Percentiles rank a stretch among this genome's conserved stretches.
These are phyloP conservation scores for Cyprinella venusta DNA, from an alignment of 2,797 vertebrate species.

Conservation along the genomic window DNA sequence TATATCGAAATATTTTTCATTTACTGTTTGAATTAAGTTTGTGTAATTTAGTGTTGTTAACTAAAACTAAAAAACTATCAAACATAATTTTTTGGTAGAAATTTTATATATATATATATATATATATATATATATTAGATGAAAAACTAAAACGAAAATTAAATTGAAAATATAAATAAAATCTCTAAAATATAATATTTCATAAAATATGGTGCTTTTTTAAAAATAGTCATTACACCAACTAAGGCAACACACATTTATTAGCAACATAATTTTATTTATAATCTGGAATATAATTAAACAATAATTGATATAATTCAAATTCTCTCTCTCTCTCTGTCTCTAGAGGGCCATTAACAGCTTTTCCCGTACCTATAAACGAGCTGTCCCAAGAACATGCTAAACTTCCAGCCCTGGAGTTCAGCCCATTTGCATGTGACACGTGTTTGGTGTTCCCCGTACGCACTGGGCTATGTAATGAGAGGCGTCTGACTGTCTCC, in stretches of 20 bases:
- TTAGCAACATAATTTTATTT: not conserved
- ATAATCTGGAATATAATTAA: not conserved
- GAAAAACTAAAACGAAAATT: not conserved
- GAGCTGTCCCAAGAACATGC: not conserved
- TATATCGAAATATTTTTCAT: not conserved
- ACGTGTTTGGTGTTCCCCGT: constrained; percentile 25
- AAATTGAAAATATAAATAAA: not conserved
- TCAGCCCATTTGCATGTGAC: constrained; percentile 27
- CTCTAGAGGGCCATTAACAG: constrained; percentile 3
- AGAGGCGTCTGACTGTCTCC: constrained; percentile 53
- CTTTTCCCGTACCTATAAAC: not conserved
- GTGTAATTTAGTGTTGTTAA: not conserved
- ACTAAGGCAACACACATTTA: not conserved
- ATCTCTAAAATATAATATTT: not conserved
- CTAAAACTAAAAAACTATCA: not conserved
- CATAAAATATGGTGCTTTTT: not conserved
- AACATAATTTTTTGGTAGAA: not conserved
- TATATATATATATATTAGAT: not conserved
- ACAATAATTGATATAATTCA: too few relatives aligned
- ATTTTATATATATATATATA: too few relatives aligned
- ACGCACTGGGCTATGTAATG: constrained; percentile 48
- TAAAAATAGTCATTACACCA: not conserved
- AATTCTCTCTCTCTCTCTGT: constrained; percentile 1
- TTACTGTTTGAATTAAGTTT: not conserved
- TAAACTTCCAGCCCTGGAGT: constrained; percentile 23